Evolutionary conservation across 1,140 invertebrate species (phyloP).

Genomic region (Lepidotrigona ventralis): DNA sequence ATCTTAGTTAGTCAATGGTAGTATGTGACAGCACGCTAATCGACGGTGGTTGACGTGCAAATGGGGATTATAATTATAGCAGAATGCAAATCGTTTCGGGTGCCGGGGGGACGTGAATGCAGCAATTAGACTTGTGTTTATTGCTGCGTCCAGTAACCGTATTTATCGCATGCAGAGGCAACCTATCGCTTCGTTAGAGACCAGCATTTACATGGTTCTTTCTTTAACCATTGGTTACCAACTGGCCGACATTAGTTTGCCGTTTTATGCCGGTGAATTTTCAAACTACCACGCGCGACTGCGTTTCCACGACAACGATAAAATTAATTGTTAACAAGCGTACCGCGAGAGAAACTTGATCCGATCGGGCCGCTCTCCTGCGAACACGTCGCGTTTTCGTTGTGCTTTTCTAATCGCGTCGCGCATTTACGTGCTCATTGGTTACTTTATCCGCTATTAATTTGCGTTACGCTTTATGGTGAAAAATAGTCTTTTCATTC

Average conservation of each 20-base stretch:
- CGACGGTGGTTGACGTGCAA: neutral
- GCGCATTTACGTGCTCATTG: conserved; percentile 15
- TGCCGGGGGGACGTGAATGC: conserved; percentile 28
- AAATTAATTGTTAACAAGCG: conserved; percentile 53
- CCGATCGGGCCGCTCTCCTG: neutral
- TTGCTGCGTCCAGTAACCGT: conserved; percentile 32
- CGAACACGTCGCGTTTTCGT: neutral
- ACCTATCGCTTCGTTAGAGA: conserved; percentile 52
- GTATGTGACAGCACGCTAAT: conserved; percentile 10
- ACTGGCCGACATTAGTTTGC: conserved; percentile 31
- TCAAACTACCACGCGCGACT: conserved; percentile 7
- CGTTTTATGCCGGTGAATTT: conserved; percentile 34
- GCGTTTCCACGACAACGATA: conserved; percentile 27
- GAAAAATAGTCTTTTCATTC: neutral
- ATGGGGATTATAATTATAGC: conserved; percentile 52
- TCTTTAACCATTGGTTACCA: conserved; percentile 37
- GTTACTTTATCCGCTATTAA: neutral
- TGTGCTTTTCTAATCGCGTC: conserved; percentile 24
- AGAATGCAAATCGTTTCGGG: conserved; percentile 53
- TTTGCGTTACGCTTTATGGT: neutral
- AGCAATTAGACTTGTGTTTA: conserved; percentile 57
- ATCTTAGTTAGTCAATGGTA: neutral
- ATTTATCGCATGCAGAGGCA: conserved; percentile 50
- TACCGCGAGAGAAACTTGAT: conserved; percentile 37
- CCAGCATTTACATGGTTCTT: conserved; percentile 34